Conservation (phyloP, 1,140 invertebrate species). For the Orchesella cincta region DNA sequence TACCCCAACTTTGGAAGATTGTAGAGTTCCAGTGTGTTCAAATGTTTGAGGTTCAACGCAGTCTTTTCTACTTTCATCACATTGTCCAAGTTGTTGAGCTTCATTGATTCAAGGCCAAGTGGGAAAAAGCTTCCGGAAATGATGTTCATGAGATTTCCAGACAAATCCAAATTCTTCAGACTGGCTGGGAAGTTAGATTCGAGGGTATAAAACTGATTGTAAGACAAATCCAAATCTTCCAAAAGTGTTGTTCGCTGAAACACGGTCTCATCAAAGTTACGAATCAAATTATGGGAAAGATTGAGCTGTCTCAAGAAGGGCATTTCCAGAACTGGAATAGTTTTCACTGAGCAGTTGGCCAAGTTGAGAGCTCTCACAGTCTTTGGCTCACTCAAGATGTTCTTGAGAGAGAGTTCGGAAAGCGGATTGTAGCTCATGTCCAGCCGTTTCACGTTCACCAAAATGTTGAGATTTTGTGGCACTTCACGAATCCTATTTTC, state of each 20-base stretch:
- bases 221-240: conserved; percentile 74
- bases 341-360: conserved; percentile 73
- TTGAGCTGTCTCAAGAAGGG: conserved; percentile 82
- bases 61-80: conserved; percentile 78
- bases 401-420: conserved; percentile 68
- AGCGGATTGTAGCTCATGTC: conserved; percentile 85
- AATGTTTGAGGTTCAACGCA: conserved; percentile 73
- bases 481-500: conserved; percentile 75
- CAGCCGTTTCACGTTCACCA: conserved; percentile 82
- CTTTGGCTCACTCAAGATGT: conserved; percentile 83
- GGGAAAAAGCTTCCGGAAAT: conserved; percentile 43
- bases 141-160: conserved; percentile 53
- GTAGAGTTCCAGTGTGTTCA: conserved; percentile 70
- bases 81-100: conserved; percentile 67
- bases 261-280: conserved; percentile 64
- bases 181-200: conserved; percentile 58
- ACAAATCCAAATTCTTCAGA: conserved; percentile 72
- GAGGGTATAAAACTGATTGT: conserved; percentile 65
- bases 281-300: conserved; percentile 75
- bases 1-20: conserved; percentile 66
- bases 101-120: conserved; percentile 64
- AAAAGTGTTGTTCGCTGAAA: conserved; percentile 78
- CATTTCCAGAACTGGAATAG: conserved; percentile 68
- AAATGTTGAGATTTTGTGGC: conserved; percentile 77
- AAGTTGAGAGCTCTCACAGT: conserved; percentile 78